phyloP scores from a whole-genome alignment of 2,113 vertebrate genomes.

The Gopherus flavomarginatus region DNA sequence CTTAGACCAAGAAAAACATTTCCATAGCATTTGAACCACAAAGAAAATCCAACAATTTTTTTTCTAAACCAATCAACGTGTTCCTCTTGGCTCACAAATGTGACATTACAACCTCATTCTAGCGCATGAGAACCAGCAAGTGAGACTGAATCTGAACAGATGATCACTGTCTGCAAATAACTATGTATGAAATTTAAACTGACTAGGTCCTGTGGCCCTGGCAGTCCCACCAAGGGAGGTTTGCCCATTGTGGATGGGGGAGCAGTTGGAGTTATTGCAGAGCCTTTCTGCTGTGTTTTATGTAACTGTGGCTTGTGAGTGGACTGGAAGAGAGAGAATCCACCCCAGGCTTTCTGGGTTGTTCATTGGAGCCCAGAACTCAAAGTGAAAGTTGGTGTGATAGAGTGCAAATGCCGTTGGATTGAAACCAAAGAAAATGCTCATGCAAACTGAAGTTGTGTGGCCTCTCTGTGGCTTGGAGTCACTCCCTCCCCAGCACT shows the following conservation, averaged over 20 bases:
- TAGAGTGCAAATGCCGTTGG: background rate
- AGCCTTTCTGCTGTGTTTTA: fast-evolving
- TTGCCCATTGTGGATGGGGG: background rate
- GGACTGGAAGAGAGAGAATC: fast-evolving
- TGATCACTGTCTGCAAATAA: conserved; percentile 28
- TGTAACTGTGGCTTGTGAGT: fast-evolving
- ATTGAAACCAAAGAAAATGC: background rate
- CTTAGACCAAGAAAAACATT: background rate
- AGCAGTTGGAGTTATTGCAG: background rate
- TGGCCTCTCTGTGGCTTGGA: background rate
- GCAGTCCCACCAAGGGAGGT: background rate
- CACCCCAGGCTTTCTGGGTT: fast-evolving
- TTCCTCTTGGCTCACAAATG: conserved; percentile 30
- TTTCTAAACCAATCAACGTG: background rate
- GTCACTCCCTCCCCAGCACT: background rate
- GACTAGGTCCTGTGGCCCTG: background rate
- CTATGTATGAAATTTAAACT: conserved; percentile 4
- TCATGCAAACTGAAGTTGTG: background rate
- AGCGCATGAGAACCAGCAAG: background rate
- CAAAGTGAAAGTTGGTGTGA: background rate
- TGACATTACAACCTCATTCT: conserved; percentile 3
- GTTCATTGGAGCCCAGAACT: fast-evolving
- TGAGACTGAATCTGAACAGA: conserved; percentile 7
- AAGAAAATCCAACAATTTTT: background rate
- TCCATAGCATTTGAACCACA: background rate